Base-by-base conservation (phyloP, 2,888 invertebrate species). In the Neoascia interrupta region DNA sequence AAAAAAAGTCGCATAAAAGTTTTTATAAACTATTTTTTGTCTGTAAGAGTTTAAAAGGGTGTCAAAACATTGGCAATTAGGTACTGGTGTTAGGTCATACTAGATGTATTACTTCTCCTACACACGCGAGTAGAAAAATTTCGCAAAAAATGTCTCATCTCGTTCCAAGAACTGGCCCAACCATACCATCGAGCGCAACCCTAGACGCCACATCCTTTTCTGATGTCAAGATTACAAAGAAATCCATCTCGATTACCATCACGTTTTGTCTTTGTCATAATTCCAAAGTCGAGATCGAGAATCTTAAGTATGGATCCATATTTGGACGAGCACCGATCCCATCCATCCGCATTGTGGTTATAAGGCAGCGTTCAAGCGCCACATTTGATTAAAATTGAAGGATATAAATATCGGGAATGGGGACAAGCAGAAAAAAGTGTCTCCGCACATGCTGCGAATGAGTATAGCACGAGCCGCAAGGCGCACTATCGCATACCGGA, bases 361-460 rank as follows among this genome's bases (percentile, higher is more conserved):
- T 73, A n/a, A n/a, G 79, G 79, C 79, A 61, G 60, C 56, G 61
- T 61, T 63, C 66, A 74, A 74, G 80, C 80, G 80, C 80, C 80
- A 80, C 80, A 80, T 80, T 69, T 80, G 80, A 80, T 80, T 80
- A 68, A 53, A 68, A 74, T 69, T 80, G 74, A 80, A 74, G 74
- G 68, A 74, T 80, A 31, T n/a, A 69, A 80, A 79, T 68, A 73
- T 79, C 73, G 58, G 66, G 54, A 66, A 49, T 56, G 56, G 28
- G 47, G 21, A 53, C 63, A 72, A 3, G 2, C 8, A 31, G 8
- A 31, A 72, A 72, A 79, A 79, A 66, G 37, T 56, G 61, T 53
- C 60, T 64, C 58, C 58, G 28, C 26, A 28, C 26, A 34, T 41
- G n/a, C 58, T 39, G 15, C 51, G 37, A 63, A 63, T 72, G 72